Evolutionary conservation across 1,140 invertebrate species (phyloP), one percentile per base, ranked within the genome.

Genomic region (Drosophila baimaii): DNA sequence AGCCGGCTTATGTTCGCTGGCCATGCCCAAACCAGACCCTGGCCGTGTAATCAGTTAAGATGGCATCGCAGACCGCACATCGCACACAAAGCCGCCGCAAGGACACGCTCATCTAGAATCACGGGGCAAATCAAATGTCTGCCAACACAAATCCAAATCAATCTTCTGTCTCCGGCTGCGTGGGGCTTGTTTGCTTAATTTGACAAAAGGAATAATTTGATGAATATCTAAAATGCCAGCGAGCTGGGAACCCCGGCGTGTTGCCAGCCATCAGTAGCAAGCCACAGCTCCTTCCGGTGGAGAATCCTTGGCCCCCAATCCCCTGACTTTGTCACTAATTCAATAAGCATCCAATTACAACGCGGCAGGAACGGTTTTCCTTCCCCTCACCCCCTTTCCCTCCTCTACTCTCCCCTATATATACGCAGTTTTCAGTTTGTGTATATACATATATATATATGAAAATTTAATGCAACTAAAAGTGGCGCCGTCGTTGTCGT

Each of bases 201-300:
- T 89, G 84, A 89, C 84, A 89, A 89, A 89, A 81, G 84, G 63
- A 81, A 89, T 89, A 89, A 89, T 89, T 89, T 89, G 84, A 89
- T 89, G 78, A 84, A 84, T 78, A 89, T 90, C 77, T 83, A 88
- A 88, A 76, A 88, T 88, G 83, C 68, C 79, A 77, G 79, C 63
- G 54, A 62, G 76, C 57, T 44, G 51, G 62, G 44, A 66, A 68
- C 64, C 29, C 84, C 63, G 84, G 77, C 63, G 77, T 80, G 54
- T 37, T n/a, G 44, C 56, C 21, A 15, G 19, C 47, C 27, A 23
- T n/a, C 27, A 41, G 23, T 47, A 25, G 6, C 62, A 41, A 23
- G n/a, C 43, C 33, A 25, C 46, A 41, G 27, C 13, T 55, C 15
- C 33, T 37, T 59, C 54, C 61, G 15, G 27, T 7, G 19, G 29